Base-by-base conservation (phyloP, 2,797 vertebrate genomes). In the Artibeus lituratus region DNA sequence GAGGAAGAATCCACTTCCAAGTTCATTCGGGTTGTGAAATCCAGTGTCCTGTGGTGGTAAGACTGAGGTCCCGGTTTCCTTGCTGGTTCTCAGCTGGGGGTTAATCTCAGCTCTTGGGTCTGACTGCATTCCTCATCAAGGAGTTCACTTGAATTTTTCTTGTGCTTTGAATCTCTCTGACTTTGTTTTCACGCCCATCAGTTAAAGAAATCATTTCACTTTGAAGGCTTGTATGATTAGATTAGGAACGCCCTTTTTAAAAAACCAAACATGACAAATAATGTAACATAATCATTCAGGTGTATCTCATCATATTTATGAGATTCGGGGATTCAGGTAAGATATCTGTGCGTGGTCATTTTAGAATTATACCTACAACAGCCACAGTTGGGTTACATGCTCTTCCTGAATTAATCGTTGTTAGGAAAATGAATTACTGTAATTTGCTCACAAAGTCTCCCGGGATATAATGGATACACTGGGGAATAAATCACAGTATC, bases 371-470 rank as follows among this genome's bases (percentile, higher is more conserved):
- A 44, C 24, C 24, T 72, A 53, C 42, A 37, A 72, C 26, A 87
- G 91, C 39, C 93, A 88, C n/a, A 51, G 37, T 32, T 91, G 39
- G 32, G 21, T 91, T 42, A 85, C 10, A 94, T 7, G 18, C n/a
- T 10, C 35, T 95, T 87, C 47, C 35, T 85, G 77, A 94, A 69
- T 22, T 53, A 74, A 78, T 77, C 22, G 19, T 44, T 78, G n/a
- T 26, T n/a, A 84, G 16, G 72, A 69, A 12, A 77, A 90, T 76
- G 44, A 47, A 59, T 91, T 93, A 89, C 39, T 21, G 47, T 86
- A 82, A 89, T 95, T 74, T 94, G 9, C 70, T 93, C 42, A 80
- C 51, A 76, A 59, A 80, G 55, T 87, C 22, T 95, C 91, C 37
- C 74, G 18, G 44, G 32, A 78, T 70, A 14, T 76, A 89, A 59